Evolutionary conservation across 2,113 vertebrate genomes (phyloP).

Genomic region (Acanthochromis polyacanthus): DNA sequence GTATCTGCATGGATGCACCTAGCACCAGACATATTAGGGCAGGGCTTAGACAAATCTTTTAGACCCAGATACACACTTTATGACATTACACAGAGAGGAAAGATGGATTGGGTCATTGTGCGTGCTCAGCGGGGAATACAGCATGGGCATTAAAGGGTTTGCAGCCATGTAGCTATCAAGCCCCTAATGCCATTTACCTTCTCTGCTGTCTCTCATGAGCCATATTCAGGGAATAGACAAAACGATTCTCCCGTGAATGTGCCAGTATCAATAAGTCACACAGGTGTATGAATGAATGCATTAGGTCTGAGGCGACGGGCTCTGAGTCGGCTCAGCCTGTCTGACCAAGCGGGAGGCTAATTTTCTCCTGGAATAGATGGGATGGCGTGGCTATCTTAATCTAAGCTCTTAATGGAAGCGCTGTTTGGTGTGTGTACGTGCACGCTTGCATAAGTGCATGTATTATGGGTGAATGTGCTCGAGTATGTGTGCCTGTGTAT

Average conservation of each 20-base stretch:
- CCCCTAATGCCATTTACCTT: constrained; percentile 54
- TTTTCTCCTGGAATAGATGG: constrained; percentile 64
- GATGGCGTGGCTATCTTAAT: constrained; percentile 58
- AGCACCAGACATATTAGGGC: constrained; percentile 49
- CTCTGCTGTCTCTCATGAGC: constrained; percentile 49
- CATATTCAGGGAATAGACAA: constrained; percentile 51
- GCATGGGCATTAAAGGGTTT: constrained; percentile 37
- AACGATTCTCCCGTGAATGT: constrained; percentile 45
- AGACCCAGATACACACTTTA: constrained; percentile 36
- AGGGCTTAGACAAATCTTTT: constrained; percentile 64
- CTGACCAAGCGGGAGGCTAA: constrained; percentile 26
- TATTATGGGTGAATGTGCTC: neutral
- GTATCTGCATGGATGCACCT: constrained; percentile 42
- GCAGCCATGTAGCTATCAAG: constrained; percentile 40
- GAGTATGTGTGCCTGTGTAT: constrained; percentile 29
- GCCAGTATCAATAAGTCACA: constrained; percentile 69
- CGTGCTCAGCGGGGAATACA: constrained; percentile 51
- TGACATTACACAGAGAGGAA: constrained; percentile 45
- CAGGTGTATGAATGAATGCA: constrained; percentile 53
- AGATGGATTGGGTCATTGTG: constrained; percentile 57
- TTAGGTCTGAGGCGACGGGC: constrained; percentile 39
- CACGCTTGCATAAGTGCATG: neutral
- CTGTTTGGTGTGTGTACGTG: constrained; percentile 27
- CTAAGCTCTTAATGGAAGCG: constrained; percentile 50
- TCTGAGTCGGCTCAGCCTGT: constrained; percentile 36